These are phyloP conservation scores for Panulirus ornatus DNA, from an alignment of 1,140 invertebrate genomes.

Conservation along the genomic window DNA sequence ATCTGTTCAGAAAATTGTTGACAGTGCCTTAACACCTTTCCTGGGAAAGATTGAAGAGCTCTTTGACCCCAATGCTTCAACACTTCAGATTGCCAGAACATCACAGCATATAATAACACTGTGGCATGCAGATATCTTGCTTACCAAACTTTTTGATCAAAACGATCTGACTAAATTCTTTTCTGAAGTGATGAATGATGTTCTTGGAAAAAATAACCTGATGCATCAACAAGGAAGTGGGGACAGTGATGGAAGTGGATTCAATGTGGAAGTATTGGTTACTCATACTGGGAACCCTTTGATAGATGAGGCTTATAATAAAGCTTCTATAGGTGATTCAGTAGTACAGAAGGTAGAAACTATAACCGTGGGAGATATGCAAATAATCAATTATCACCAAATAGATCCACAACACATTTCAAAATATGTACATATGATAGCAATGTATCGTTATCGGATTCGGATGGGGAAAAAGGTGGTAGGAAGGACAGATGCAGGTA, in stretches of 20 bases:
- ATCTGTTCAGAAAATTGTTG: constrained; percentile 73
- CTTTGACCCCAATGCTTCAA: constrained; percentile 70
- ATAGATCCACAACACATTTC: constrained; percentile 66
- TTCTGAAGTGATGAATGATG: constrained; percentile 73
- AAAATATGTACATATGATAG: constrained; percentile 70
- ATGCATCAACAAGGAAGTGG: constrained; percentile 55
- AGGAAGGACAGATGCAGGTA: constrained; percentile 29
- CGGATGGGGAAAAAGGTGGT: constrained; percentile 48
- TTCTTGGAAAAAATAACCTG: constrained; percentile 67
- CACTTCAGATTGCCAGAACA: constrained; percentile 71
- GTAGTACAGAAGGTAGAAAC: constrained; percentile 70
- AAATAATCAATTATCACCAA: constrained; percentile 70
- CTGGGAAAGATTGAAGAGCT: constrained; percentile 73
- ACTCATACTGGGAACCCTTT: constrained; percentile 61
- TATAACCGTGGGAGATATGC: constrained; percentile 67
- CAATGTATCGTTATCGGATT: constrained; percentile 68
- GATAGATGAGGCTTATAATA: constrained; percentile 73
- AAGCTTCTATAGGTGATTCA: constrained; percentile 63
- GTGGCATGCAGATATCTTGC: constrained; percentile 72
- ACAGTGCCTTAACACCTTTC: constrained; percentile 72
- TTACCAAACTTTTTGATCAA: constrained; percentile 74
- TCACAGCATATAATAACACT: constrained; percentile 74
- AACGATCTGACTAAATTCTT: constrained; percentile 74
- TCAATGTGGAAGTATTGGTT: constrained; percentile 60
- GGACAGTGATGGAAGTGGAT: constrained; percentile 41